phyloP scores from a whole-genome alignment of 2,113 vertebrate species.

The Corvus cornix region DNA sequence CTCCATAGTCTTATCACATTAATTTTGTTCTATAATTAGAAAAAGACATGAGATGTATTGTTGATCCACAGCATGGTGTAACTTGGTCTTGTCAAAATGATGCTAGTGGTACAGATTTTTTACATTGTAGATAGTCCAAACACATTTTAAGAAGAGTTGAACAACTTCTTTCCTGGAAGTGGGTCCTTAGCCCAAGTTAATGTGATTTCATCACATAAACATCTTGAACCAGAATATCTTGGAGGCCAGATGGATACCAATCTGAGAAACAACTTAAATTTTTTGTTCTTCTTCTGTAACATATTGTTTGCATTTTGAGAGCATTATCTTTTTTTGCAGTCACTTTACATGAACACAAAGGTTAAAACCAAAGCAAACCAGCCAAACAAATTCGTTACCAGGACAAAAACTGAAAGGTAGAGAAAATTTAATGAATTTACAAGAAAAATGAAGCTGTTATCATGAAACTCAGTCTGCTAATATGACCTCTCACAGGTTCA shows the following conservation, averaged over 20 bases:
- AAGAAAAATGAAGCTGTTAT: neutral
- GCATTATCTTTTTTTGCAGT: neutral
- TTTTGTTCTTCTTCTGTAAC: neutral
- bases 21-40: neutral
- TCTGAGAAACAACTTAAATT: neutral
- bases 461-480: neutral
- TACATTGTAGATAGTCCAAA: neutral
- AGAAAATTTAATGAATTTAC: neutral
- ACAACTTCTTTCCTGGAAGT: neutral
- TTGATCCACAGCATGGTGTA: neutral
- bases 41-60: neutral
- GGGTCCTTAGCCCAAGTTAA: neutral
- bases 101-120: neutral
- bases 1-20: neutral
- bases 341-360: neutral
- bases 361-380: neutral
- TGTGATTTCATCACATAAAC: neutral
- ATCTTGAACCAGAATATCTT: neutral
- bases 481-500: neutral
- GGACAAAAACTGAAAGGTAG: neutral
- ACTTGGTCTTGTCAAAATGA: neutral
- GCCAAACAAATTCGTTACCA: neutral
- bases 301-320: neutral
- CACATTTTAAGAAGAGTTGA: neutral
- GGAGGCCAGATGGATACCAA: neutral